Evolutionary conservation across 2,797 vertebrate genomes (phyloP).

Genomic region (Phrynocephalus vlangalii): DNA sequence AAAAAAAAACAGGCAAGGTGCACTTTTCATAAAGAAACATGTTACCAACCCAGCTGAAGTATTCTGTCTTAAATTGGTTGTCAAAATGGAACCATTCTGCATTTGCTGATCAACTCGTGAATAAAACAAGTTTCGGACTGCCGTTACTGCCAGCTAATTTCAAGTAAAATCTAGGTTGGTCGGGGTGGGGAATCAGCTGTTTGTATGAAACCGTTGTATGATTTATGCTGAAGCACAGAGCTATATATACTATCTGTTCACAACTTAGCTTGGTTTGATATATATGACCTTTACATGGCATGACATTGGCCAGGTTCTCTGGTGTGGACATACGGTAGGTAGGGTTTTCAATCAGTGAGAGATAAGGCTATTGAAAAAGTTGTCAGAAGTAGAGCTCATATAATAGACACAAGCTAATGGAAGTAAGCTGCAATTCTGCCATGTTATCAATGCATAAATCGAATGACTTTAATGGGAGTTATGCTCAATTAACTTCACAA

Average conservation of each 20-base stretch:
- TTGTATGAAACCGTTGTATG: conserved; percentile 77
- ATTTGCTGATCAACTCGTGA: conserved; percentile 77
- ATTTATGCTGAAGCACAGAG: conserved; percentile 77
- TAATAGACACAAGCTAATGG: conserved; percentile 62
- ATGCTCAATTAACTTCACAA: conserved; percentile 9
- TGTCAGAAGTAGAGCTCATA: conserved; percentile 82
- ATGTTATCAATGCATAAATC: conserved; percentile 21
- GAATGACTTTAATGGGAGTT: conserved; percentile 5
- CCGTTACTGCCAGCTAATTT: conserved; percentile 77
- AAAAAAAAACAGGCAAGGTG: conserved; percentile 82
- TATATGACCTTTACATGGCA: conserved; percentile 67
- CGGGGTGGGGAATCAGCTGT: conserved; percentile 69
- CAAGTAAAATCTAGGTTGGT: conserved; percentile 82
- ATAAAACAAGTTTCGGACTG: conserved; percentile 72
- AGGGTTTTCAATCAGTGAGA: conserved; percentile 61
- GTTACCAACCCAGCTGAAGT: conserved; percentile 81
- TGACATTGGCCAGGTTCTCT: conserved; percentile 68
- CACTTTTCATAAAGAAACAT: conserved; percentile 80
- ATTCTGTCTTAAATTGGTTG: conserved; percentile 72
- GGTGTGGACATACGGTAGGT: conserved; percentile 61
- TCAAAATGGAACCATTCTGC: conserved; percentile 74
- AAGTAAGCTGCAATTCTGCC: conserved; percentile 11
- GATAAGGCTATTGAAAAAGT: conserved; percentile 82
- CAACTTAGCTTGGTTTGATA: conserved; percentile 75
- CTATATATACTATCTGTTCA: conserved; percentile 75